phyloP scores from a whole-genome alignment of 2,888 invertebrate species.

The Opisthograptis luteolata region DNA sequence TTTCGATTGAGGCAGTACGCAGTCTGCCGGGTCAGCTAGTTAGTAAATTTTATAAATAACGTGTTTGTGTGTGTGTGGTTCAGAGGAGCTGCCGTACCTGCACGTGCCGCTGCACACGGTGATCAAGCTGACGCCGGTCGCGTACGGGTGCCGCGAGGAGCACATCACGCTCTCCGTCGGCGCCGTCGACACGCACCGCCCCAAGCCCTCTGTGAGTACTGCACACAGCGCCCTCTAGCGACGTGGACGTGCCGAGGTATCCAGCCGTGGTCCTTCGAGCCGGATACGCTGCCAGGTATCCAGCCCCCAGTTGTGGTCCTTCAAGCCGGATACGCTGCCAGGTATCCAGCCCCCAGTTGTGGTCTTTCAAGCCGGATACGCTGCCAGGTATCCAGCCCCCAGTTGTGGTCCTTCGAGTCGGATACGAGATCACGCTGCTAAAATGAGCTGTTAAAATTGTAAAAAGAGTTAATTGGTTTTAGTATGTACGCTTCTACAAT shows the following conservation, averaged over 20 bases:
- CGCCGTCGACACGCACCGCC: constrained; percentile 98
- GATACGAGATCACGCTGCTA: too few relatives aligned
- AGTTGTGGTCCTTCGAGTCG: neutral
- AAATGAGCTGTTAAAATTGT: too few relatives aligned
- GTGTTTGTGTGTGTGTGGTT: constrained; percentile 40
- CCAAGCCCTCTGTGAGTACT: constrained; percentile 91
- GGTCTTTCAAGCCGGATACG: neutral
- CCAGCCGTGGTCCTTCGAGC: neutral
- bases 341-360: neutral
- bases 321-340: too few relatives aligned
- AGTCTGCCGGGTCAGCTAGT: too few relatives aligned
- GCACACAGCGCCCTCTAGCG: neutral
- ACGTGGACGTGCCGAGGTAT: neutral
- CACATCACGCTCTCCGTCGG: constrained; percentile 95
- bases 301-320: neutral
- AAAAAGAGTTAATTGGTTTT: too few relatives aligned
- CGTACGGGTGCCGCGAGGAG: constrained; percentile 99
- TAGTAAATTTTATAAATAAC: too few relatives aligned
- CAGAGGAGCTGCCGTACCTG: constrained; percentile 95
- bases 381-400: neutral
- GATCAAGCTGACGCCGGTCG: constrained; percentile 98
- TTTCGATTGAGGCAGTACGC: neutral
- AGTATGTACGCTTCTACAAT: too few relatives aligned
- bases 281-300: too few relatives aligned
- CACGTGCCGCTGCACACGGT: constrained; percentile 97